Evolutionary conservation across 2,113 vertebrate genomes (phyloP).

Genomic region (Taurulus bubalis): DNA sequence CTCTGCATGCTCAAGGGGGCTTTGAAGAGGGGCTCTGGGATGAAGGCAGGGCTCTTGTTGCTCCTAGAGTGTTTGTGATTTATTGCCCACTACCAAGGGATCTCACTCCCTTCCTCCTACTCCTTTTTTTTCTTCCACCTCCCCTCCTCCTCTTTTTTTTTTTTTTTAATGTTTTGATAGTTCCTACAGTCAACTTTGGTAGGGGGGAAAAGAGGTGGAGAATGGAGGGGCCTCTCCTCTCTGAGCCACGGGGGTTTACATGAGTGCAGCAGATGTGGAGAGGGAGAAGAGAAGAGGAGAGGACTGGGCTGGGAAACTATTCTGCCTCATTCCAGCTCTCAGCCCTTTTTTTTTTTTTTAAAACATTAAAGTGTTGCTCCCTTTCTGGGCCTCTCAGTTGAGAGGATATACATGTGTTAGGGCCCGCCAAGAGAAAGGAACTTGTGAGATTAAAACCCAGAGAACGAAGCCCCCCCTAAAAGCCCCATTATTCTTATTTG

Average conservation of each 20-base stretch:
- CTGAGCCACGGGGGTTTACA: conserved; percentile 79
- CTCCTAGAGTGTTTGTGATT: conserved; percentile 79
- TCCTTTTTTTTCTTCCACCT: conserved; percentile 20
- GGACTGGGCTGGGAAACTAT: conserved; percentile 75
- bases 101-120: conserved; percentile 71
- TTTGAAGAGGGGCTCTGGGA: conserved; percentile 67
- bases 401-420: conserved; percentile 54
- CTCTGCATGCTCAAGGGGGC: conserved; percentile 53
- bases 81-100: conserved; percentile 78
- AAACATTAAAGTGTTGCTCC: conserved; percentile 74
- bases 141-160: conserved; percentile 20
- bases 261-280: conserved; percentile 86
- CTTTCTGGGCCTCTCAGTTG: conserved; percentile 71
- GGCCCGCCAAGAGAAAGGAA: conserved; percentile 31
- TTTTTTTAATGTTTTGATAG: conserved; percentile 79
- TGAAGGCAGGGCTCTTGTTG: conserved; percentile 73
- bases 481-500: conserved; percentile 11
- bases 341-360: conserved; percentile 25
- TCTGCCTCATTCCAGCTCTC: conserved; percentile 73
- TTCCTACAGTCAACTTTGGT: conserved; percentile 70
- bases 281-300: conserved; percentile 52
- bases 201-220: conserved; percentile 60
- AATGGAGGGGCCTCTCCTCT: conserved; percentile 70
- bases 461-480: not conserved
- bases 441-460: conserved; percentile 15